phyloP scores from a whole-genome alignment of 2,888 invertebrate genomes.

The Drosophila algonquin region DNA sequence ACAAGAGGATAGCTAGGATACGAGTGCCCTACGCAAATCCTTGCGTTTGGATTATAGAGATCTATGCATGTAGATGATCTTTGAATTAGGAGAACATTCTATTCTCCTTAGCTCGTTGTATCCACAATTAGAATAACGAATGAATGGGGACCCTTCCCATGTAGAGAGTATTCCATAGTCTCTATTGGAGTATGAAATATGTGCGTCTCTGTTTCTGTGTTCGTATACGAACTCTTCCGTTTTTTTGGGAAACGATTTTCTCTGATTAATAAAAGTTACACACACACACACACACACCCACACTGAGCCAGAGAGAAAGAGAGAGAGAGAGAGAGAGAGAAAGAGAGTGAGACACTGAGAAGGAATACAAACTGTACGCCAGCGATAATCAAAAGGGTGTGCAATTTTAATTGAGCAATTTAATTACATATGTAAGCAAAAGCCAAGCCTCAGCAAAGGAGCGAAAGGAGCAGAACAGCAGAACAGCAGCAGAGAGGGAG shows the following conservation, averaged over 20 bases:
- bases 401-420: constrained; percentile 84
- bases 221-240: constrained; percentile 6
- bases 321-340: constrained; percentile 24
- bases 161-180: background rate
- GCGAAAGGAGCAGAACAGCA: constrained; percentile 14
- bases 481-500: constrained; percentile 1
- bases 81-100: background rate
- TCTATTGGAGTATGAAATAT: background rate
- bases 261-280: constrained; percentile 71
- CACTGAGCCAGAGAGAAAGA: constrained; percentile 19
- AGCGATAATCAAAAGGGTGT: constrained; percentile 83
- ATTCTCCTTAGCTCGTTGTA: too few relatives aligned
- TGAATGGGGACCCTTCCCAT: too few relatives aligned
- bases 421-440: constrained; percentile 82
- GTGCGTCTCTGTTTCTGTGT: constrained; percentile 1
- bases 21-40: background rate
- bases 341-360: constrained; percentile 17
- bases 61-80: background rate
- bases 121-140: too few relatives aligned
- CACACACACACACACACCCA: constrained; percentile 32
- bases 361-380: constrained; percentile 47
- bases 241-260: constrained; percentile 67
- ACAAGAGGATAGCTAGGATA: too few relatives aligned
- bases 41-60: too few relatives aligned
- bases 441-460: constrained; percentile 40